These are phyloP conservation scores for Liparis tanakae DNA, from an alignment of 2,797 vertebrate species.

Conservation along the genomic window DNA sequence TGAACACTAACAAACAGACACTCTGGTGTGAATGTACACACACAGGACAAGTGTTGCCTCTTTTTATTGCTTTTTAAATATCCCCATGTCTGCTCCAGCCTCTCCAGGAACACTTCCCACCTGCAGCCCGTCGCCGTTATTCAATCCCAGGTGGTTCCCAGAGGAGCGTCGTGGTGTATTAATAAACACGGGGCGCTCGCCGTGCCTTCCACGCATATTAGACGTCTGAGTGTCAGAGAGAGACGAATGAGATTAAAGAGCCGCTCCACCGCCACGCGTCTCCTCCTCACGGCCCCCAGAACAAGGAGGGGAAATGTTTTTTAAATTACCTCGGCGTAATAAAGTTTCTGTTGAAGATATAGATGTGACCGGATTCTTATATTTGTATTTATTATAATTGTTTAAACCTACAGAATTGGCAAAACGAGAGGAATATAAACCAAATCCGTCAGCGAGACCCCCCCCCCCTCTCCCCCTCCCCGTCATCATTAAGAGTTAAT, in stretches of 20 bases:
- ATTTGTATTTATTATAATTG: neutral
- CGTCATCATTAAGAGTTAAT: slow-evolving; percentile 38
- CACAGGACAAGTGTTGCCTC: no score
- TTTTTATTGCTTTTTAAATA: no score
- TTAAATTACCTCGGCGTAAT: slow-evolving; percentile 9
- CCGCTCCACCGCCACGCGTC: slow-evolving; percentile 13
- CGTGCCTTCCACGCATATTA: slow-evolving; percentile 13
- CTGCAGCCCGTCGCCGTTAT: neutral
- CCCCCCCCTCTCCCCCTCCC: no score
- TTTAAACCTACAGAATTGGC: neutral
- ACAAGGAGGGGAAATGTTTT: slow-evolving; percentile 19
- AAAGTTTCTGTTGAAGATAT: slow-evolving; percentile 19
- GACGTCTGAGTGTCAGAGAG: slow-evolving; percentile 30
- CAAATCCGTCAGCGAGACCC: no score
- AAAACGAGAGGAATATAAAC: neutral
- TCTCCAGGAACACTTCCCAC: neutral
- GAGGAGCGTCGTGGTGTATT: slow-evolving; percentile 20
- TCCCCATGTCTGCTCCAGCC: neutral
- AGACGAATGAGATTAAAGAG: slow-evolving; percentile 36
- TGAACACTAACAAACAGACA: no score
- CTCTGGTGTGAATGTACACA: no score
- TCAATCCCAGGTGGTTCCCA: slow-evolving; percentile 15
- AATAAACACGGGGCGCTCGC: slow-evolving; percentile 33
- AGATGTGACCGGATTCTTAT: slow-evolving; percentile 1
- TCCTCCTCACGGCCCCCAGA: slow-evolving; percentile 9